Percentiles rank a stretch among this genome's conserved stretches.
Evolutionary conservation across 2,888 invertebrate species (phyloP).

Genomic region (Apotomis capreana): DNA sequence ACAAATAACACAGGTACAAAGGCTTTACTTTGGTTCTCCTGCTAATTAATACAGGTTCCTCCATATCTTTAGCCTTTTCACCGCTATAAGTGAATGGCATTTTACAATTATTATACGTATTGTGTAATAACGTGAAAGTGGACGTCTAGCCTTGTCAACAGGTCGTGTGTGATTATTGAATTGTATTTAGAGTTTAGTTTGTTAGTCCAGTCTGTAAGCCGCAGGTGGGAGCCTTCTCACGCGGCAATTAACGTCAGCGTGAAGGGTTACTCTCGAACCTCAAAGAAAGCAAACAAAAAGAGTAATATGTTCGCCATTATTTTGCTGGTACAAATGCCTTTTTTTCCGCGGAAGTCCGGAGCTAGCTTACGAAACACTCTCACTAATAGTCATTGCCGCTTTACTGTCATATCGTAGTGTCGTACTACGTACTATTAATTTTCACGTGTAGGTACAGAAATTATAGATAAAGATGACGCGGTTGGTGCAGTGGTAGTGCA

Average conservation of each 20-base stretch:
- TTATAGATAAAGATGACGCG: too few species aligned
- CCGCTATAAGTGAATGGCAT: too few species aligned
- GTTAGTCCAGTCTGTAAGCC: conserved; percentile 54
- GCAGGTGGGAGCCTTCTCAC: conserved; percentile 75
- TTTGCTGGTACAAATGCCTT: conserved; percentile 52
- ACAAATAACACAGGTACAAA: too few species aligned
- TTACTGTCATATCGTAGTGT: too few species aligned
- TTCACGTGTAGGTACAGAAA: too few species aligned
- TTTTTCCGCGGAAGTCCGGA: conserved; percentile 40
- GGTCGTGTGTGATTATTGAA: conserved; percentile 56
- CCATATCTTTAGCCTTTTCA: too few species aligned
- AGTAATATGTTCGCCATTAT: conserved; percentile 58
- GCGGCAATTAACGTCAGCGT: conserved; percentile 77
- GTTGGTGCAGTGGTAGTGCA: too few species aligned
- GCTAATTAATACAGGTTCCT: too few species aligned
- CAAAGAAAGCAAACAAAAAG: conserved; percentile 65
- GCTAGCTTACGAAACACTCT: conserved; percentile 35
- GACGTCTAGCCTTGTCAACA: not conserved
- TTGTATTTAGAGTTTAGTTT: conserved; percentile 69
- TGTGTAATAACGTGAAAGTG: not conserved
- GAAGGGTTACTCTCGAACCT: conserved; percentile 75
- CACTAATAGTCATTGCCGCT: conserved; percentile 12
- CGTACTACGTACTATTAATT: too few species aligned
- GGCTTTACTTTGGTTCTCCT: too few species aligned
- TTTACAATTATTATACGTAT: too few species aligned